phyloP scores from a whole-genome alignment of 2,888 invertebrate species.

The Chloromyia formosa region DNA sequence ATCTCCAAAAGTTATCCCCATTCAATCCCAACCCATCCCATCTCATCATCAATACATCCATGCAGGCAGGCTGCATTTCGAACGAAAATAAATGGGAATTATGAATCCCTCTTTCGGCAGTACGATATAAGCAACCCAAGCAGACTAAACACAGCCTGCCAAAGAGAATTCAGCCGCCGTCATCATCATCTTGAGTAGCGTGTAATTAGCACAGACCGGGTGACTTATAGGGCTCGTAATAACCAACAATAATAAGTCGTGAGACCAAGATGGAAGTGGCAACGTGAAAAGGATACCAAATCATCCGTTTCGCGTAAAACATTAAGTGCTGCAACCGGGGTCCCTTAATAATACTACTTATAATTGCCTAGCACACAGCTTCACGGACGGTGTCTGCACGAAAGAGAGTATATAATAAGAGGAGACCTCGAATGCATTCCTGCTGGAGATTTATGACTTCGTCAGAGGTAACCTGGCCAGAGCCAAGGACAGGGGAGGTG shows the following conservation, averaged over 20 bases:
- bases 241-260: conserved; percentile 41
- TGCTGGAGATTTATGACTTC: conserved; percentile 42
- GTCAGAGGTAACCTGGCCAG: conserved; percentile 43
- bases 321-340: conserved; percentile 38
- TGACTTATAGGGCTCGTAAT: conserved; percentile 39
- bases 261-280: conserved; percentile 36
- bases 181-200: conserved; percentile 43
- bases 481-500: background rate
- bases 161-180: conserved; percentile 29
- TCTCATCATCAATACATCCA: conserved; percentile 16
- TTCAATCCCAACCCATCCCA: conserved; percentile 9
- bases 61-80: conserved; percentile 16
- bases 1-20: conserved; percentile 25
- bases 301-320: conserved; percentile 38
- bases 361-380: conserved; percentile 21
- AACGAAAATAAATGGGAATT: conserved; percentile 43
- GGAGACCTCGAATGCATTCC: conserved; percentile 25
- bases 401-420: background rate
- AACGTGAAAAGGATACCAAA: conserved; percentile 35
- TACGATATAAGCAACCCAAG: background rate
- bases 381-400: conserved; percentile 6
- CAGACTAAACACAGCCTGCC: conserved; percentile 38
- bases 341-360: conserved; percentile 15
- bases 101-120: conserved; percentile 18
- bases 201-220: conserved; percentile 40